Evolutionary conservation across 2,113 vertebrate species (phyloP), one percentile per base, ranked within the genome.

Genomic region (Zootoca vivipara): DNA sequence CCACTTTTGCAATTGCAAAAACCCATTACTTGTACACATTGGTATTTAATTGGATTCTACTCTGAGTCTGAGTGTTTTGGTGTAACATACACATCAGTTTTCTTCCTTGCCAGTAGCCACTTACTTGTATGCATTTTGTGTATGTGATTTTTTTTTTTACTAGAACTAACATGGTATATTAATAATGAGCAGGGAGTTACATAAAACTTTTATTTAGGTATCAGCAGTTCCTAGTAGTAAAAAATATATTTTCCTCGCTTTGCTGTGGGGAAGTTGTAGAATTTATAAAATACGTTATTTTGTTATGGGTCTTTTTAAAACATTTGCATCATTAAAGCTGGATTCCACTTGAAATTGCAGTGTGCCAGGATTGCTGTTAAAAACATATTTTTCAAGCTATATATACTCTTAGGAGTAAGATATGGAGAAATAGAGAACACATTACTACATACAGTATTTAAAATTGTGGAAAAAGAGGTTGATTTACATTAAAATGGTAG

Each of bases 251-350:
- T 67, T 62, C 7, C 5, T 9, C 22, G 26, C 42, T 67, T 75
- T 65, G 42, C 24, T 83, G 72, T 74, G 38, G 38, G 28, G 70
- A 64, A 15, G 33, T 46, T n/a, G 6, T 81, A 64, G 15, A 82
- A 87, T 42, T 89, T 89, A 84, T 64, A 79, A 90, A 93, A 91
- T 93, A 91, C 91, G 87, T 89, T 75, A 6, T 69, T 89, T 62
- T 22, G 13, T 8, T 4, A 0, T 88, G 84, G 78, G 64, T 52
- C 84, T 52, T 58, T 65, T 85, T 91, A 87, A 89, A 91, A 52
- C 46, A 52, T 0, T 79, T 73, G 8, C 56, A 82, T 30, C 81
- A 83, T 89, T 91, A 92, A 90, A 93, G 92, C 85, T 83, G 78
- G 7, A 62, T 0, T 69, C 12, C 22, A 28, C 33, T 93, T 91